Base-by-base conservation (phyloP, 2,797 vertebrate species). In the Pipistrellus nathusii region DNA sequence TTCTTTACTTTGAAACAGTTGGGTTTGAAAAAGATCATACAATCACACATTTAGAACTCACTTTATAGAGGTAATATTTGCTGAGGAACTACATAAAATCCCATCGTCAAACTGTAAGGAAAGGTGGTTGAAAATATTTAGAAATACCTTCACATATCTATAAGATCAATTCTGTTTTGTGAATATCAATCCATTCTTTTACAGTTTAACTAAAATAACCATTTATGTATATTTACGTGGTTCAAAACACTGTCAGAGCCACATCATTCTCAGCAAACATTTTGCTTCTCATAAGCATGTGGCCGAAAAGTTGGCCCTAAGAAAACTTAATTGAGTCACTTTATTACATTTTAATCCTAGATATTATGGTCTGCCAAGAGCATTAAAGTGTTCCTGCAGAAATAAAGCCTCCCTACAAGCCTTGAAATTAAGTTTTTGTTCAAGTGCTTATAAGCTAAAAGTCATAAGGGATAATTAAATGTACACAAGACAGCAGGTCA, bases 1-100 rank as follows among this genome's bases (percentile, higher is more conserved):
- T 66, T 89, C 91, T 92, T 88, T 62, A 94, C 46, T 91, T 94
- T 85, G 41, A 94, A 96, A 95, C 69, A 85, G 66, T 11, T 77
- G 69, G 11, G 38, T 13, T 75, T 66, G 62, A 73, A 85, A 90
- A 82, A 66, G 89, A 30, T 80, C 83, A 85, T 73, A 93, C 25
- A 66, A 62, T 32, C 66, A 27, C 21, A 35, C 18, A 68, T 95
- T 30, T 86, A 72, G 12, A 89, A 75, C 2, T 0, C 0, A 68
- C 55, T 41, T 27, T 91, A 12, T 20, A 46, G 7, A 30, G 17
- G 35, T 11, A 81, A n/a, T 51, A 11, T 64, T 71, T 81, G 68
- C 53, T 94, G 32, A 71, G 93, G 46, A 21, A 77, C 48, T 27
- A 30, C 8, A 21, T 10, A 2, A 0, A 90, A 3, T 89, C 48